A percentile compares a stretch with the other conserved stretches of the same genome.
These are phyloP conservation scores for Abramis brama DNA, from an alignment of 2,113 vertebrate species.

Conservation along the genomic window DNA sequence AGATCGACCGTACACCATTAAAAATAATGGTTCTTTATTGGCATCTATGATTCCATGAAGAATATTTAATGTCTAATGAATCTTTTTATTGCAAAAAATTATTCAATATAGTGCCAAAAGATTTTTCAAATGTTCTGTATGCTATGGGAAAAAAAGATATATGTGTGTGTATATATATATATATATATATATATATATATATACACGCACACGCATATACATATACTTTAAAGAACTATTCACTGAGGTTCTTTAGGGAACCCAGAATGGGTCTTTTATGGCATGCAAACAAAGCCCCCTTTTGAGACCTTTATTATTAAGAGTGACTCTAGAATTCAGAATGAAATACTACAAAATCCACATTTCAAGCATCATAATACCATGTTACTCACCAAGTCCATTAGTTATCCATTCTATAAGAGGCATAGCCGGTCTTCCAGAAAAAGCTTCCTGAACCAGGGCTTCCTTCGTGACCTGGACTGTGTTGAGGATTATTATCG, in stretches of 20 bases:
- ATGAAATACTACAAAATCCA: neutral
- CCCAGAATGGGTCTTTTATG: neutral
- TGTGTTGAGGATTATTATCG: constrained; percentile 46
- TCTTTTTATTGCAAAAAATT: no score
- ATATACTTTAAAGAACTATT: neutral
- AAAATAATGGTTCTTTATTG: neutral
- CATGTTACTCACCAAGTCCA: constrained; percentile 46
- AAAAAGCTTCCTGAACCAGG: constrained; percentile 53
- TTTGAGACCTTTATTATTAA: neutral
- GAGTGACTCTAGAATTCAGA: no score
- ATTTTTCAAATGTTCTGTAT: no score
- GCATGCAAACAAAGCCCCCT: neutral
- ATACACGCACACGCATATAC: no score
- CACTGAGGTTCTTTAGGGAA: neutral
- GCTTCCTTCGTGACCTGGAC: constrained; percentile 43
- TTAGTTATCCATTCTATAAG: constrained; percentile 51
- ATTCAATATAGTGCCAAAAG: no score
- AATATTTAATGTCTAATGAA: neutral
- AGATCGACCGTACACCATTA: neutral
- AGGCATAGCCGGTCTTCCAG: constrained; percentile 50
- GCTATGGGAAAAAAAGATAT: no score
- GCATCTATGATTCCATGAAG: neutral
- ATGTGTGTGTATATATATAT: no score
- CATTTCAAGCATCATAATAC: neutral
- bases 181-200: no score